Conservation (phyloP, 1,140 invertebrate species). For the Lutraria rhynchaena region DNA sequence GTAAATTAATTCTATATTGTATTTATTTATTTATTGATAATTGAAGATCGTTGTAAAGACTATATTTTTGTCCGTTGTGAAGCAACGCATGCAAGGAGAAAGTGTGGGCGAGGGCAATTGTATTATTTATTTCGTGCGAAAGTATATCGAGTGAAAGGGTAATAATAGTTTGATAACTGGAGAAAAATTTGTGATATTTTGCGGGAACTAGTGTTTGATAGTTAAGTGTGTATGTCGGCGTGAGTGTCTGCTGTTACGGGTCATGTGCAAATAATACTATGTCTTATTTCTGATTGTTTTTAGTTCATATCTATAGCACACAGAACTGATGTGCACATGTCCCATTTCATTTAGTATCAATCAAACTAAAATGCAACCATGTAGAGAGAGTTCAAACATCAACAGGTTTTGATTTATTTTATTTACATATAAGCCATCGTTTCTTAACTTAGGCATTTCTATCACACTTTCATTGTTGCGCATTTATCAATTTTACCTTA, state of each 20-base stretch:
- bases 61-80: not conserved
- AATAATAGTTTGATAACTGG: not conserved
- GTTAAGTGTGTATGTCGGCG: not conserved
- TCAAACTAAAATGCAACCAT: too few relatives aligned
- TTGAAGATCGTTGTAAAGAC: not conserved
- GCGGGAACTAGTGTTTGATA: not conserved
- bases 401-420: too few relatives aligned
- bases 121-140: not conserved
- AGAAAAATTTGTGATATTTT: not conserved
- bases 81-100: not conserved
- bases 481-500: too few relatives aligned
- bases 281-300: too few relatives aligned
- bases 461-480: too few relatives aligned
- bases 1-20: constrained; percentile 33
- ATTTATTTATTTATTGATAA: constrained; percentile 32
- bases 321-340: too few relatives aligned
- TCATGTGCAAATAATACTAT: constrained; percentile 22
- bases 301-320: too few relatives aligned
- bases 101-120: not conserved
- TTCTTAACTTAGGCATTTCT: too few relatives aligned
- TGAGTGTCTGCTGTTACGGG: constrained; percentile 21
- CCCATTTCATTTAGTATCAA: too few relatives aligned
- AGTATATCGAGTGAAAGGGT: not conserved
- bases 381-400: too few relatives aligned
- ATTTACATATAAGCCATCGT: too few relatives aligned